A percentile compares a stretch with the other conserved stretches of the same genome.
Evolutionary conservation across 2,888 invertebrate species (phyloP).

Genomic region (Sympetrum striolatum): DNA sequence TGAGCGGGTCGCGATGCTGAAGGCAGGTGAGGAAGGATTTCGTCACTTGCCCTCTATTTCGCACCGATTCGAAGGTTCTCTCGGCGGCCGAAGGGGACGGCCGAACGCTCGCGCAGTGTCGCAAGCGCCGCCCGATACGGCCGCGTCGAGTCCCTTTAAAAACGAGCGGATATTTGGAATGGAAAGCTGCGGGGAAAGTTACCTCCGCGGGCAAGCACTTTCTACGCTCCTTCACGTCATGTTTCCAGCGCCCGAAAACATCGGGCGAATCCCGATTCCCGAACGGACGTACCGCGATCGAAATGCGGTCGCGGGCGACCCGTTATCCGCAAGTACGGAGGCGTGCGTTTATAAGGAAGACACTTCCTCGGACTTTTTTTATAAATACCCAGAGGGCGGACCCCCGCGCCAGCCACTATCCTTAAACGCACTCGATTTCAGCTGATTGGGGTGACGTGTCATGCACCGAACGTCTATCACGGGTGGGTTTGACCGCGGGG

Average conservation of each 20-base stretch:
- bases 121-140: neutral
- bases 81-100: neutral
- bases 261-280: neutral
- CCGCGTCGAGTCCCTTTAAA: conserved; percentile 1
- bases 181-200: neutral
- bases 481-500: neutral
- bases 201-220: neutral
- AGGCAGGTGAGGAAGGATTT: neutral
- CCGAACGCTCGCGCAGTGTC: conserved; percentile 12
- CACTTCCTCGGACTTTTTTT: neutral
- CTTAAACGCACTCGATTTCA: neutral
- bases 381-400: neutral
- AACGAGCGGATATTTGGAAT: neutral
- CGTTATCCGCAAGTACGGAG: conserved; percentile 5
- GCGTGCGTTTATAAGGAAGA: neutral
- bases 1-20: neutral
- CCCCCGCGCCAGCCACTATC: neutral
- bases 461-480: neutral
- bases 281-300: neutral
- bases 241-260: neutral
- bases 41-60: conserved; percentile 32
- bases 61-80: conserved; percentile 27
- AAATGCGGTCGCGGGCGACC: neutral
- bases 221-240: neutral
- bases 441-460: neutral